A percentile compares a stretch with the other conserved stretches of the same genome.
Evolutionary conservation across 2,888 invertebrate species (phyloP).

Genomic region (Drosophila vallismaia): DNA sequence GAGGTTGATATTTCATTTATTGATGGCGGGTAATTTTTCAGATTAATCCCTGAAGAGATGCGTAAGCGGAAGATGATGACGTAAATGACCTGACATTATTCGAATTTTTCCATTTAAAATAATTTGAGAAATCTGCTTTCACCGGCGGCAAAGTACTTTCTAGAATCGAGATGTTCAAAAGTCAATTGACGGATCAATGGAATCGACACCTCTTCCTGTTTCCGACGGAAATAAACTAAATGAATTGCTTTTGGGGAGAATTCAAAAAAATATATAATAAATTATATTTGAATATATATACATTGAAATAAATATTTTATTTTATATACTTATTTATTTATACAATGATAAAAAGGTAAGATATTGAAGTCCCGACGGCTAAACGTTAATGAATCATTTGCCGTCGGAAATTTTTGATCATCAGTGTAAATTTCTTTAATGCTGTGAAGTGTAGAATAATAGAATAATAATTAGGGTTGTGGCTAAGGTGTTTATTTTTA

Average conservation of each 20-base stretch:
- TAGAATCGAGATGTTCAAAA: background rate
- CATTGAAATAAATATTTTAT: no score
- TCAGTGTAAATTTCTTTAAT: no score
- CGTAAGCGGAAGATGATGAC: conserved; percentile 6
- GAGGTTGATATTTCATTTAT: conserved; percentile 26
- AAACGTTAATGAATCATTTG: background rate
- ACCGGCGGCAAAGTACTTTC: conserved; percentile 3
- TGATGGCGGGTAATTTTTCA: conserved; percentile 16
- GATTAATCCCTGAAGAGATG: conserved; percentile 21
- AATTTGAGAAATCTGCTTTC: background rate
- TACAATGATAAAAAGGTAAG: no score
- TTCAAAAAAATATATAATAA: background rate
- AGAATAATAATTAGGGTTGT: no score
- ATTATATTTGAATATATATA: background rate
- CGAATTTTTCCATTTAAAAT: conserved; percentile 5
- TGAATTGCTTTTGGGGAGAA: background rate
- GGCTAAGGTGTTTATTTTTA: no score
- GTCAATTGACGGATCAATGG: conserved; percentile 1
- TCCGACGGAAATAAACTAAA: background rate
- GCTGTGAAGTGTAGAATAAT: no score
- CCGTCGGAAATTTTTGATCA: background rate
- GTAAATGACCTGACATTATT: background rate
- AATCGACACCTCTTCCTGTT: background rate
- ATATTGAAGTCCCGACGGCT: background rate
- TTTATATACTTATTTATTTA: no score